Percentiles rank a stretch among this genome's conserved stretches.
Conservation (phyloP, 2,888 invertebrate species). For the Caenorhabditis macrosperma region DNA sequence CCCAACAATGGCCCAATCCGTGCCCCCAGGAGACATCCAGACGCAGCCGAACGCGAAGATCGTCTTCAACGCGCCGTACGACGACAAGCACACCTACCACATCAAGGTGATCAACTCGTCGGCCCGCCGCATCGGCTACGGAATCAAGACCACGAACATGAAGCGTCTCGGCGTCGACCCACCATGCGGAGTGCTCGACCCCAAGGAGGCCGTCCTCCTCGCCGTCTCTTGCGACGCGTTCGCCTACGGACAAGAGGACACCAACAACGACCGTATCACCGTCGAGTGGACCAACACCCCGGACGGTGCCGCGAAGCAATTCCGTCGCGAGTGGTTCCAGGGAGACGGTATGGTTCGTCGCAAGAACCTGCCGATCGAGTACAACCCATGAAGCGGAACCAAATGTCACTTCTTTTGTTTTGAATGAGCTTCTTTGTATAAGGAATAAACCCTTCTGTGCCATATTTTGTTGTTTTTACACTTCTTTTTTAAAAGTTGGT, state of each 20-base stretch:
- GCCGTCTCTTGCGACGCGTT: constrained; percentile 59
- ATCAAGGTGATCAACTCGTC: constrained; percentile 71
- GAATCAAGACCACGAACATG: constrained; percentile 73
- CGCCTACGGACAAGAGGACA: constrained; percentile 57
- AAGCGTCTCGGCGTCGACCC: constrained; percentile 71
- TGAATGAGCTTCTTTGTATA: no score
- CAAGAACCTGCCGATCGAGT: constrained; percentile 66
- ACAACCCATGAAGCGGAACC: constrained; percentile 59
- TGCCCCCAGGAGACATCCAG: constrained; percentile 64
- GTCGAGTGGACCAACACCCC: constrained; percentile 70
- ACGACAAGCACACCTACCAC: constrained; percentile 73
- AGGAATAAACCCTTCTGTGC: no score
- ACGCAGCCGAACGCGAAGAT: constrained; percentile 68
- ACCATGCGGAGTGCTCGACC: constrained; percentile 70
- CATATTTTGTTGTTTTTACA: no score
- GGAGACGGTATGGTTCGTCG: constrained; percentile 72
- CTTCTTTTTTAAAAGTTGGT: no score
- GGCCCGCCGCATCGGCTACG: constrained; percentile 70
- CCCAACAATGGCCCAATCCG: constrained; percentile 61
- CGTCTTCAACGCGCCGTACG: constrained; percentile 75
- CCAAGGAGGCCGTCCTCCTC: constrained; percentile 65
- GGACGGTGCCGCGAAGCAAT: constrained; percentile 70
- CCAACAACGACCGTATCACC: constrained; percentile 58
- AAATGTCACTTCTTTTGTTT: no score
- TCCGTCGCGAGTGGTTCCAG: constrained; percentile 75